phyloP scores from a whole-genome alignment of 2,113 vertebrate genomes.

The Bos javanicus region DNA sequence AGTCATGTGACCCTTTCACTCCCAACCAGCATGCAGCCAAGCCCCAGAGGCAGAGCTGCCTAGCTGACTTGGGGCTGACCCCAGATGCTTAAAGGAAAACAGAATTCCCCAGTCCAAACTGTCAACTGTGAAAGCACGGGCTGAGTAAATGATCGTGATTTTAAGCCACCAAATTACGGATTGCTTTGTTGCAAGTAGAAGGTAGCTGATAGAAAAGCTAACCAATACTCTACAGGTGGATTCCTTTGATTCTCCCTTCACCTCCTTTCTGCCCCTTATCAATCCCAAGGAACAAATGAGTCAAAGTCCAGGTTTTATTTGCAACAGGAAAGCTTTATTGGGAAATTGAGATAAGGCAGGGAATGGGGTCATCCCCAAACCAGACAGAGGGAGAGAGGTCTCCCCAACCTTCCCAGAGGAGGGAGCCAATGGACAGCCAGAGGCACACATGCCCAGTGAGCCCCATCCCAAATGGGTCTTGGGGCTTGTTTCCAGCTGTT shows the following conservation, averaged over 20 bases:
- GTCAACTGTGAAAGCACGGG: background rate
- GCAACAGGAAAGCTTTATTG: slow-evolving; percentile 55
- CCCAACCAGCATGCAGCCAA: background rate
- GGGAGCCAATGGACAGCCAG: background rate
- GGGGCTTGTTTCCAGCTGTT: background rate
- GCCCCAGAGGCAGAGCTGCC: background rate
- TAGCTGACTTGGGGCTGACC: background rate
- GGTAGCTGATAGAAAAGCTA: background rate
- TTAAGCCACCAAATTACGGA: background rate
- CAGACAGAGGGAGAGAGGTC: background rate
- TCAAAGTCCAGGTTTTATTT: slow-evolving; percentile 3
- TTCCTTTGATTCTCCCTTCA: background rate
- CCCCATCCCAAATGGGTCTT: background rate
- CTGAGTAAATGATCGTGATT: background rate
- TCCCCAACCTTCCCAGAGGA: background rate
- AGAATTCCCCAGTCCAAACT: background rate
- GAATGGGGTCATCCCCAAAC: background rate
- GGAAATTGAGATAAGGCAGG: background rate
- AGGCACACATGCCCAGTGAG: background rate
- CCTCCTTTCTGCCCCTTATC: background rate
- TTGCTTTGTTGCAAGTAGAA: background rate
- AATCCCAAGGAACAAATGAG: background rate
- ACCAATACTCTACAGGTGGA: background rate
- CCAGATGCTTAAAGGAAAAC: background rate
- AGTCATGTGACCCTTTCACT: background rate